A percentile compares a stretch with the other conserved stretches of the same genome.
phyloP scores from a whole-genome alignment of 2,797 vertebrate genomes.

The Xyrichtys novacula region DNA sequence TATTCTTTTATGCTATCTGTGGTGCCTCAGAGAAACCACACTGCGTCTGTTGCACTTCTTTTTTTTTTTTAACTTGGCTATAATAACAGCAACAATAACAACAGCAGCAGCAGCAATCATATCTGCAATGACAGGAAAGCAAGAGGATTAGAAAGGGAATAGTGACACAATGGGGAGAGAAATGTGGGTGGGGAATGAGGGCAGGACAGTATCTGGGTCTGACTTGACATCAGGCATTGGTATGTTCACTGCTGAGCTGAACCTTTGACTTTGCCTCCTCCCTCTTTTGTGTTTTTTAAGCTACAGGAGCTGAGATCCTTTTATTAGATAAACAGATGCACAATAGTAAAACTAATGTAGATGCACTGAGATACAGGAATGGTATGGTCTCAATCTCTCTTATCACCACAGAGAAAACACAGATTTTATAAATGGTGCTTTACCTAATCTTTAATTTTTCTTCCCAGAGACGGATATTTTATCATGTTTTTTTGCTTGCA shows the following conservation, averaged over 20 bases:
- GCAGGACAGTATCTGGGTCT: constrained; percentile 21
- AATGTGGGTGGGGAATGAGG: constrained; percentile 21
- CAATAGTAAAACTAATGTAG: constrained; percentile 9
- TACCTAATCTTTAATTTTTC: constrained; percentile 65
- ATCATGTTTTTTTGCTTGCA: constrained; percentile 26
- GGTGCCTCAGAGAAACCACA: background rate
- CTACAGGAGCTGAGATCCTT: constrained; percentile 5
- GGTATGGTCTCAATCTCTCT: constrained; percentile 58
- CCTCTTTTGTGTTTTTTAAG: constrained; percentile 2
- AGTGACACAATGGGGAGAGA: constrained; percentile 22
- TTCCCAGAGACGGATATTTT: constrained; percentile 17
- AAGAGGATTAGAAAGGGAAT: constrained; percentile 52
- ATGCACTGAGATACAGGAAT: constrained; percentile 52
- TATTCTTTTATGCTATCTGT: background rate
- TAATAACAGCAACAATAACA: constrained; percentile 23
- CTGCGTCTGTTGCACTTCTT: constrained; percentile 13
- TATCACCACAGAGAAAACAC: constrained; percentile 57
- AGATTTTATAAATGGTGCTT: constrained; percentile 59
- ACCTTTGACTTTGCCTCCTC: constrained; percentile 13
- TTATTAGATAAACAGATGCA: background rate
- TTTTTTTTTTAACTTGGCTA: constrained; percentile 27
- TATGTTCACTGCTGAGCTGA: background rate
- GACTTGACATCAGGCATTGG: constrained; percentile 20
- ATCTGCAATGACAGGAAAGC: constrained; percentile 43
- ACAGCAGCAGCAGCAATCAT: constrained; percentile 34